Evolutionary conservation across 2,888 invertebrate species (phyloP), one percentile per base, ranked within the genome.

Genomic region (Micropterix aruncella): DNA sequence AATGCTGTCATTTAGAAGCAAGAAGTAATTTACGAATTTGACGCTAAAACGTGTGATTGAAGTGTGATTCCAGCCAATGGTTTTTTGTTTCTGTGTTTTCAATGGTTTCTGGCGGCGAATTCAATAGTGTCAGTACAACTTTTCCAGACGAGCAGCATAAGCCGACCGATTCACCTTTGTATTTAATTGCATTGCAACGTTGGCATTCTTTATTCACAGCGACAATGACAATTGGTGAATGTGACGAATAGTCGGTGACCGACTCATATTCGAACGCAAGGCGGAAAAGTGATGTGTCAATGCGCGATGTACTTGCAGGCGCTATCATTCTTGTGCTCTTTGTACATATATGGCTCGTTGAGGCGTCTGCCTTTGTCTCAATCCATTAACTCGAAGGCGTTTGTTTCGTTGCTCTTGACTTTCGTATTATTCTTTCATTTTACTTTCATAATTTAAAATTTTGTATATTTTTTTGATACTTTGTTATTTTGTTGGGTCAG

Each of bases 101-200:
- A n/a, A 27, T 9, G 7, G 7, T n/a, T 7, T 9, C n/a, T n/a
- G n/a, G n/a, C n/a, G n/a, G n/a, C n/a, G n/a, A n/a, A n/a, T n/a
- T n/a, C n/a, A n/a, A n/a, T n/a, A n/a, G 36, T 27, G 7, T 7
- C 7, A 27, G 36, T 27, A 27, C 36, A 27, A 9, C 36, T 27
- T 27, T 27, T 42, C 42, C 42, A 39, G 42, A 42, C 36, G 27
- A 18, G 15, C 42, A 42, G 36, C 42, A 42, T 38, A 42, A 39
- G n/a, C 37, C 42, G 36, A 15, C 38, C 15, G 42, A 39, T 42
- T 42, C 37, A 42, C 37, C 37, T 42, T 42, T 42, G 16, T 39
- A 42, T 16, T 39, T 42, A n/a, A 38, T 27, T 14, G 42, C 42
- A 42, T 42, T 18, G 36, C 42, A 42, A 27, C 27, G 37, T 42